These are phyloP conservation scores for Drosophila paulistorum DNA, from an alignment of 1,140 invertebrate species.

Conservation along the genomic window DNA sequence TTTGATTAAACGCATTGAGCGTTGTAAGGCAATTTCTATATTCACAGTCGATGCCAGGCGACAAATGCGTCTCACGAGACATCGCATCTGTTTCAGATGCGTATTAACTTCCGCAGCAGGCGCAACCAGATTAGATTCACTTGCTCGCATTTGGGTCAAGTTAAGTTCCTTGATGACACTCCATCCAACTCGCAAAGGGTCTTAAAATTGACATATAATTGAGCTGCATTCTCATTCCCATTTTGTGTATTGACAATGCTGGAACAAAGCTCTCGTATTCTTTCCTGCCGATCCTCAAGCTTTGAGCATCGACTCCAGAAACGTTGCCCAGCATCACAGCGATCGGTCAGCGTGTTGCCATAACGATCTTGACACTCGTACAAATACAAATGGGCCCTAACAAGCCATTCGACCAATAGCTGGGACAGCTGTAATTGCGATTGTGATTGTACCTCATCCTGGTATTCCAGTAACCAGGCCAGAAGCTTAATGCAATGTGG, in stretches of 20 bases:
- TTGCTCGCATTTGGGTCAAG: constrained; percentile 42
- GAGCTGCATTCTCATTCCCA: constrained; percentile 47
- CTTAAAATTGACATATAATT: constrained; percentile 47
- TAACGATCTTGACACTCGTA: constrained; percentile 49
- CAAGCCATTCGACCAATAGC: constrained; percentile 49
- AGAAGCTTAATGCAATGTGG: constrained; percentile 48
- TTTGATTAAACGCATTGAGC: constrained; percentile 35
- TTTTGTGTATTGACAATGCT: constrained; percentile 41
- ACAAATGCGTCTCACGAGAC: constrained; percentile 54
- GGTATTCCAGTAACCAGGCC: constrained; percentile 48
- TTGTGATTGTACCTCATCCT: constrained; percentile 42
- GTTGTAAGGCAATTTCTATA: constrained; percentile 43
- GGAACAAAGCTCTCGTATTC: constrained; percentile 44
- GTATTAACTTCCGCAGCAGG: constrained; percentile 9
- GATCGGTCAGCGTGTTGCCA: constrained; percentile 46
- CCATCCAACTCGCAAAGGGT: constrained; percentile 39
- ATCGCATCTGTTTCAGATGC: constrained; percentile 52
- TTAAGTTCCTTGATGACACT: constrained; percentile 47
- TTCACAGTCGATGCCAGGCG: constrained; percentile 30
- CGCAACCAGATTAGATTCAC: constrained; percentile 9
- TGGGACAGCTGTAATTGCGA: constrained; percentile 37
- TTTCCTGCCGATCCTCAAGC: not conserved
- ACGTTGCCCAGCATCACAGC: not conserved
- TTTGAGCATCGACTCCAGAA: constrained; percentile 31
- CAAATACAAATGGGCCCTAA: constrained; percentile 62